Conservation (phyloP, 2,113 vertebrate species). For the Odocoileus hemionus region DNA sequence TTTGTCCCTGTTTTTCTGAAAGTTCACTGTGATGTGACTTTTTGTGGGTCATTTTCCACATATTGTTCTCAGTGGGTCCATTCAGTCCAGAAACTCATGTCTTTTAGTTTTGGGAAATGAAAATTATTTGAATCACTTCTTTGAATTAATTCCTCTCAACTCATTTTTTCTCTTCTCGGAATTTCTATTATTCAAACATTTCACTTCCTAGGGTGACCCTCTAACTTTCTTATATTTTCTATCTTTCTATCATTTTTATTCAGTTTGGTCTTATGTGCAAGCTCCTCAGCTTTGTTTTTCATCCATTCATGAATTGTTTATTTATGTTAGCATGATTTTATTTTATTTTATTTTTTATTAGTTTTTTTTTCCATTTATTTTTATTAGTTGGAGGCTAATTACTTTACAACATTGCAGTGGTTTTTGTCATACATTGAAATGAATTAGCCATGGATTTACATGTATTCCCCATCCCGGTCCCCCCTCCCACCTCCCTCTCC, state of each 20-base stretch:
- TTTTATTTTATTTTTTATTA: too few relatives aligned
- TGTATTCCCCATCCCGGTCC: too few relatives aligned
- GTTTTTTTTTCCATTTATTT: too few relatives aligned
- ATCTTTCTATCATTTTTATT: background rate
- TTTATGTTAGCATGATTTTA: background rate
- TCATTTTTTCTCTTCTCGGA: background rate
- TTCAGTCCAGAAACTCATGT: background rate
- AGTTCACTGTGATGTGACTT: background rate
- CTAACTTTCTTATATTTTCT: background rate
- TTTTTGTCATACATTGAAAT: too few relatives aligned
- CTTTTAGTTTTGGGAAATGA: background rate
- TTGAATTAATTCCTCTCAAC: background rate
- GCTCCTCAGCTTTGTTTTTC: background rate
- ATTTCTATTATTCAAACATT: background rate
- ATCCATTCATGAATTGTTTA: background rate
- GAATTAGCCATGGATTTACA: too few relatives aligned
- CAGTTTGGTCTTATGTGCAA: background rate
- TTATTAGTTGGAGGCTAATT: too few relatives aligned
- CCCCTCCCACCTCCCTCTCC: too few relatives aligned
- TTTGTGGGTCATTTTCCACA: background rate
- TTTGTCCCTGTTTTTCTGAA: background rate
- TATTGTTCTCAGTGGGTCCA: background rate
- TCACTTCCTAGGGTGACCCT: background rate
- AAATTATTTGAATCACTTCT: background rate
- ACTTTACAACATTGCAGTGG: too few relatives aligned